Evolutionary conservation across 2,888 invertebrate species (phyloP), one percentile per base, ranked within the genome.

Genomic region (Amphipoea oculea): DNA sequence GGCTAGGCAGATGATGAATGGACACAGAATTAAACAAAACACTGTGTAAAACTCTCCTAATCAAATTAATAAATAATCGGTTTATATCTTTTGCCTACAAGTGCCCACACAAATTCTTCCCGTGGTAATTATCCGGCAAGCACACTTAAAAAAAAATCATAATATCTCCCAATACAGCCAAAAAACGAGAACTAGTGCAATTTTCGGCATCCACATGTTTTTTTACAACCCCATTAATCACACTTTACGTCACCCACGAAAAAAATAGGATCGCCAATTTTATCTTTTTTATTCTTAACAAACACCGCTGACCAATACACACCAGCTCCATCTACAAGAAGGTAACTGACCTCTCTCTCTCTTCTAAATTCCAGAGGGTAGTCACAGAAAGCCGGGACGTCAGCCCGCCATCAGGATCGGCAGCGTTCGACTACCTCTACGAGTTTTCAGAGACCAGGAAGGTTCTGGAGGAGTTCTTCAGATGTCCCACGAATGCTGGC

Each of bases 371-470:
- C 36, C 93, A 97, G 97, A 94, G 97, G 87, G 95, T 97, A 86
- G 92, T 97, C 78, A 94, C 96, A 74, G 97, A 97, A 86, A 96
- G 95, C 87, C 95, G 96, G 88, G 97, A 97, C 78, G 94, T 94
- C 23, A 94, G 97, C 2, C 96, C 97, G 17, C 95, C 97, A 20
- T 95, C 96, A 4, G 92, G 95, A 76, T 94, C 97, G 62, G 92
- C 98, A 75, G 98, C 98, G 60, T 99, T 98, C 94, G 99, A 99
- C 96, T 99, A 99, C 95, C 95, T 99, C 85, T 99, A 99, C 94
- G 99, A 99, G 95, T 99, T 99, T 95, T 99, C 99, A 0, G 99
- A 99, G 96, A 99, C 99, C 45, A 97, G 99, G 87, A 99, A 99
- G 96, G 99, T 99, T 70, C 96, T 99, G 67, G 99, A 99, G 93